Base-by-base conservation (phyloP, 2,888 invertebrate genomes). In the Caenorhabditis macrosperma region DNA sequence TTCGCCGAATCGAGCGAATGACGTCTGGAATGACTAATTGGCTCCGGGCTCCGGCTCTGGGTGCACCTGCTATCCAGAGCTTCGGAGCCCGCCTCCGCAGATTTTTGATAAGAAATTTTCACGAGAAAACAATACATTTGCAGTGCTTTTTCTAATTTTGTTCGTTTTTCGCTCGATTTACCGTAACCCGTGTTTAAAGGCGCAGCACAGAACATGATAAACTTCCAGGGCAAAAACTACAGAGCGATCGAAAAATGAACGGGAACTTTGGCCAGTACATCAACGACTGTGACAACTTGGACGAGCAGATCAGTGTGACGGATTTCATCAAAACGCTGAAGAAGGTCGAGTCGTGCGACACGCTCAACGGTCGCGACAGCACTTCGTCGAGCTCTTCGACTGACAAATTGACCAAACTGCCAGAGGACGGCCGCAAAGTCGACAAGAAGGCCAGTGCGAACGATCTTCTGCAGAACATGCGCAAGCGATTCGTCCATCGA, bases 271-370 rank as follows among this genome's bases (percentile, higher is more conserved):
- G 72, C n/a, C 68, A 74, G 48, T 79, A 71, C 52, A 80, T 82
- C 57, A 74, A 78, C 38, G 55, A 81, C 48, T 71, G 78, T 33
- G 82, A 81, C 52, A 82, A 84, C 41, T 52, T 84, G 26, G 84
- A 84, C 38, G 84, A 84, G 54, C 63, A 84, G 30, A 71, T 84
- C 38, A 81, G 81, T 46, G 84, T 84, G 26, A 72, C 75, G 26
- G 82, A 84, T 24, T 84, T 84, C 60, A 84, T 84, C 38, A 84
- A 84, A 35, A 84, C 84, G 12, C 76, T 84, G n/a, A 84, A 84
- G 38, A 82, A 82, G 67, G 83, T 79, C 5, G 80, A 81, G 44
- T 81, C 80, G 4, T 52, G 48, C n/a, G 80, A 81, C 41, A 76
- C 76, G 17, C 55, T 76, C 28, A 79, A 69, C 20, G 79, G 75